These are phyloP conservation scores for Eulemur albifrons DNA, from an alignment of 2,797 vertebrate species.

Conservation along the genomic window DNA sequence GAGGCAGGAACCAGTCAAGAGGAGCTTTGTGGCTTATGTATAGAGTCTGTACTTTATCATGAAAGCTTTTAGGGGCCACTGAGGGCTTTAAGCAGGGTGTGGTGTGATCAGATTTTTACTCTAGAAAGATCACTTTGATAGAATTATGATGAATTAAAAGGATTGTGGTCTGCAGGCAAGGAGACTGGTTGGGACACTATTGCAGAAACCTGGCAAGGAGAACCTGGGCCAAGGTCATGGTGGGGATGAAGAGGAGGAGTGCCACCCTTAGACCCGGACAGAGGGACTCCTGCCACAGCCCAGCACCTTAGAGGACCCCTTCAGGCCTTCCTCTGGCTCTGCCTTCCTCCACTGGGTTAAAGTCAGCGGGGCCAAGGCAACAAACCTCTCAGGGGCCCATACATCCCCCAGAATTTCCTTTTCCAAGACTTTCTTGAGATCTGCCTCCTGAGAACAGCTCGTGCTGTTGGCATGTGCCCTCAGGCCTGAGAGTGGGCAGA, in stretches of 20 bases:
- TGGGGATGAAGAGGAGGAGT: not conserved
- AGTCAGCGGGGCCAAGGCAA: not conserved
- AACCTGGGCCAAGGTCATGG: not conserved
- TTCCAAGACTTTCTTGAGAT: not conserved
- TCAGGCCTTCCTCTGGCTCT: not conserved
- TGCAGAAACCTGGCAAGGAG: not conserved
- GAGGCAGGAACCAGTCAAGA: not conserved
- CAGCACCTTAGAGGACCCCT: not conserved
- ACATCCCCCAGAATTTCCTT: not conserved
- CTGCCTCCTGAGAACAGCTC: not conserved
- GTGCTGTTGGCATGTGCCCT: not conserved
- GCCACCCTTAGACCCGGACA: not conserved
- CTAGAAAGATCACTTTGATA: not conserved
- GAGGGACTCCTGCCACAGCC: not conserved
- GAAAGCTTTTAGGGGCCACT: not conserved
- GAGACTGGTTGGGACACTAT: not conserved
- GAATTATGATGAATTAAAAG: not conserved
- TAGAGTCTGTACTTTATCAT: not conserved
- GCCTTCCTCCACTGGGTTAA: not conserved
- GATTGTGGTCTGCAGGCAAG: not conserved
- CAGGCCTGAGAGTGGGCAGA: not conserved
- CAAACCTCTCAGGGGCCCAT: not conserved
- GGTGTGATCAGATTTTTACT: not conserved
- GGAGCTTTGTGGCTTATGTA: not conserved
- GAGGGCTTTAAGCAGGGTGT: not conserved